Evolutionary conservation across 2,888 invertebrate genomes (phyloP).

Genomic region (Folsomia manolachei): DNA sequence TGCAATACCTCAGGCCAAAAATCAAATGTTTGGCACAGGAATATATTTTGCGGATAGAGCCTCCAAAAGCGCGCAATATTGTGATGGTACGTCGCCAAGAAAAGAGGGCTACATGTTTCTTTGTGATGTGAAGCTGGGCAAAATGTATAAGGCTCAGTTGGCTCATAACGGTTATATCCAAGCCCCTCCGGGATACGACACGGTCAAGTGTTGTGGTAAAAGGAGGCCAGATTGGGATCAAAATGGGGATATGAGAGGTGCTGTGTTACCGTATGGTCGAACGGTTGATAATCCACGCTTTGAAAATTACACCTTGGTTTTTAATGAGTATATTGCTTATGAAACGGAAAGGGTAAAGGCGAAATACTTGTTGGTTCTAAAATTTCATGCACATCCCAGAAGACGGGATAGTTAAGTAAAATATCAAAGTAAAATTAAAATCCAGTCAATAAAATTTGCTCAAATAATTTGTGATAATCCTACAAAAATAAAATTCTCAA

Average conservation of each 20-base stretch:
- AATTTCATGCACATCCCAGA: conserved; percentile 1
- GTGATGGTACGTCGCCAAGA: conserved; percentile 4
- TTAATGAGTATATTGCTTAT: conserved; percentile 27
- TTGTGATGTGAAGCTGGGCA: conserved; percentile 35
- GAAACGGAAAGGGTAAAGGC: conserved; percentile 13
- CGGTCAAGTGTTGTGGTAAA: conserved; percentile 18
- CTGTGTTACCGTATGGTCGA: conserved; percentile 7
- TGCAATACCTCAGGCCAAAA: conserved; percentile 7
- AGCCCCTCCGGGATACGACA: conserved; percentile 13
- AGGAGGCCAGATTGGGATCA: conserved; percentile 11
- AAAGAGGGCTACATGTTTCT: conserved; percentile 25
- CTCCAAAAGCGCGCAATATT: conserved; percentile 32
- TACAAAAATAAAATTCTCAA: background rate
- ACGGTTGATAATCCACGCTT: background rate
- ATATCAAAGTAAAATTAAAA: too few species aligned
- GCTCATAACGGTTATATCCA: conserved; percentile 7
- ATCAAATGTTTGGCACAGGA: conserved; percentile 28
- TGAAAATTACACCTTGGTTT: background rate
- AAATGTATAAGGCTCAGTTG: conserved; percentile 18
- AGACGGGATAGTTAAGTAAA: too few species aligned
- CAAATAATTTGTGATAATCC: background rate
- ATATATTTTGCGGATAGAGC: conserved; percentile 20
- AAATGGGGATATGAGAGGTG: background rate
- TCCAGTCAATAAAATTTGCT: too few species aligned
- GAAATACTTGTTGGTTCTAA: conserved; percentile 17